A percentile compares a stretch with the other conserved stretches of the same genome.
phyloP scores from a whole-genome alignment of 2,888 invertebrate genomes.

The Trachelus troglodyta region DNA sequence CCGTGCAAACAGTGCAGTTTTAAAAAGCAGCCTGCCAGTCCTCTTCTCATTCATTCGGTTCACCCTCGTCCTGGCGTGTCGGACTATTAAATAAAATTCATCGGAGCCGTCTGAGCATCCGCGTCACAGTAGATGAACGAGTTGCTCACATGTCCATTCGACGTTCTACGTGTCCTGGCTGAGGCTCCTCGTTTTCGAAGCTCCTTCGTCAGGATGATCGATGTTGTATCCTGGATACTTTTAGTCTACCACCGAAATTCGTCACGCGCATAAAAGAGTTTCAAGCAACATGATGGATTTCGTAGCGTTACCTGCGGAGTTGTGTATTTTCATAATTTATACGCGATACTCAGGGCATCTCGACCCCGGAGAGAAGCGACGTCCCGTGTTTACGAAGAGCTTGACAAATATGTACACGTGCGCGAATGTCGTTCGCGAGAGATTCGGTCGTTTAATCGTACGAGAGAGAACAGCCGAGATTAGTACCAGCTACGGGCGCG shows the following conservation, averaged over 20 bases:
- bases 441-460: not conserved
- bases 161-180: not conserved
- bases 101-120: not conserved
- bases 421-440: not conserved
- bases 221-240: not conserved
- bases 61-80: not conserved
- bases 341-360: not conserved
- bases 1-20: not conserved
- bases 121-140: not conserved
- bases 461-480: not conserved
- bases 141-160: not conserved
- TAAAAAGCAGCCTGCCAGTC: not conserved
- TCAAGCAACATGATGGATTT: not conserved
- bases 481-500: not conserved
- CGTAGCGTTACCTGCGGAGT: not conserved
- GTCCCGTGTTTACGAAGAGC: not conserved
- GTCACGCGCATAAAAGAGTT: not conserved
- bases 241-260: not conserved
- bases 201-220: not conserved
- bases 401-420: not conserved
- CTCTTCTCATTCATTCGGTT: not conserved
- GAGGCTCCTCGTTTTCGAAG: not conserved
- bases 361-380: not conserved
- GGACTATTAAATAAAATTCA: not conserved
- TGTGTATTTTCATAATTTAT: not conserved